Evolutionary conservation across 2,797 vertebrate genomes (phyloP).

Genomic region (Paedocypris micromegethes): DNA sequence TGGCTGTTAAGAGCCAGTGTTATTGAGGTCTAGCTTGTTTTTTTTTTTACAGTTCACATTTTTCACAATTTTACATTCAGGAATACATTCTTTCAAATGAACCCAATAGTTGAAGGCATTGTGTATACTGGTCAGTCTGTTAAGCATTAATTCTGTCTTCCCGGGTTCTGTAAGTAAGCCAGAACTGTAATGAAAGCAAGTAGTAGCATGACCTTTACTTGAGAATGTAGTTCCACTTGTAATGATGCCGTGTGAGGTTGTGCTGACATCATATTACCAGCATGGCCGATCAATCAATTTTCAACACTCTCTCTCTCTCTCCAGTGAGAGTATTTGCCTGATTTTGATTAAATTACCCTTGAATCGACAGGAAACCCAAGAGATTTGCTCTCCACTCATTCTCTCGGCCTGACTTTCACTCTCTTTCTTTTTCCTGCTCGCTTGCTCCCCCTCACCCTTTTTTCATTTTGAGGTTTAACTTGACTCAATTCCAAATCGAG

Average conservation of each 20-base stretch:
- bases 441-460: conserved; percentile 34
- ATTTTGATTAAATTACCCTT: conserved; percentile 53
- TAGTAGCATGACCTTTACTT: conserved; percentile 37
- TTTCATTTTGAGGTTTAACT: conserved; percentile 53
- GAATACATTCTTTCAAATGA: neutral
- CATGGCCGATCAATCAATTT: conserved; percentile 43
- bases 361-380: conserved; percentile 46
- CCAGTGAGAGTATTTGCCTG: conserved; percentile 40
- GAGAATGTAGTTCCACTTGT: conserved; percentile 25
- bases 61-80: too few species aligned
- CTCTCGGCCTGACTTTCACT: neutral
- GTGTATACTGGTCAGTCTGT: conserved; percentile 9
- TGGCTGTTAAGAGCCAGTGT: too few species aligned
- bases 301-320: conserved; percentile 27
- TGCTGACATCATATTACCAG: conserved; percentile 42
- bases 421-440: conserved; percentile 16
- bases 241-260: conserved; percentile 35
- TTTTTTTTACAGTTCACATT: too few species aligned
- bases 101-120: neutral
- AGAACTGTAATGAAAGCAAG: conserved; percentile 21
- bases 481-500: conserved; percentile 53
- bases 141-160: conserved; percentile 14
- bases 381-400: conserved; percentile 42
- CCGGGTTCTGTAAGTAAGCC: conserved; percentile 21
- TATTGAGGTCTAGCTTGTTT: too few species aligned